Conservation (phyloP, 1,140 invertebrate genomes). For the Ceratosolen fusciceps region DNA sequence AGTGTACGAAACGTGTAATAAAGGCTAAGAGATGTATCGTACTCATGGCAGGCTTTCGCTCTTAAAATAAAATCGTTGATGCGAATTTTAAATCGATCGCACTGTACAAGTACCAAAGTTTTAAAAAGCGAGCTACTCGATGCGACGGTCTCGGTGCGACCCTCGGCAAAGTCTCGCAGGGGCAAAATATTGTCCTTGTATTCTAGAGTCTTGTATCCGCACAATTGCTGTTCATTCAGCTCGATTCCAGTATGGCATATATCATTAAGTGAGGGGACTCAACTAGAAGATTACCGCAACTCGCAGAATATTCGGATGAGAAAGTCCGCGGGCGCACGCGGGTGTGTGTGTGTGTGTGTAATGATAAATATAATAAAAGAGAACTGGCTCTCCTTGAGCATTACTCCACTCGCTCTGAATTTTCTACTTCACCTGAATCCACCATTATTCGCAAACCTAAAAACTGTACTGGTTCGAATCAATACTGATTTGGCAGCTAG, state of each 20-base stretch:
- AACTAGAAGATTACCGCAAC: conserved; percentile 37
- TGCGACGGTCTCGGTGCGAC: too few relatives aligned
- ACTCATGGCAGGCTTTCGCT: background rate
- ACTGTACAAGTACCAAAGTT: too few relatives aligned
- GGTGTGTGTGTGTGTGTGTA: too few relatives aligned
- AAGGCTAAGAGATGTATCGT: background rate
- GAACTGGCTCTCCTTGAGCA: background rate
- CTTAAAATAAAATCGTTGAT: background rate
- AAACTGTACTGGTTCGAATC: too few relatives aligned
- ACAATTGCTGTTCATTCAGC: conserved; percentile 51
- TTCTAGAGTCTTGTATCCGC: conserved; percentile 58
- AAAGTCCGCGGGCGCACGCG: background rate
- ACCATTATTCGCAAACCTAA: too few relatives aligned
- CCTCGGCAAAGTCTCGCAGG: background rate
- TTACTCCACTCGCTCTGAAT: too few relatives aligned
- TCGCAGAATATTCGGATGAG: background rate
- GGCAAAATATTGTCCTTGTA: conserved; percentile 42
- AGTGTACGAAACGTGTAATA: background rate
- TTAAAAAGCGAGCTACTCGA: too few relatives aligned
- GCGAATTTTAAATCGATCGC: background rate
- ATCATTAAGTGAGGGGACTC: conserved; percentile 54
- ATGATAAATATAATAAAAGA: conserved; percentile 23
- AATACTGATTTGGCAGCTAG: too few relatives aligned
- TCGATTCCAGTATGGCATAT: conserved; percentile 50
- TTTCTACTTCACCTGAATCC: too few relatives aligned